Evolutionary conservation across 35 echinoderm and acorn worm species (phyloP).

Genomic region (Amphiura filiformis): DNA sequence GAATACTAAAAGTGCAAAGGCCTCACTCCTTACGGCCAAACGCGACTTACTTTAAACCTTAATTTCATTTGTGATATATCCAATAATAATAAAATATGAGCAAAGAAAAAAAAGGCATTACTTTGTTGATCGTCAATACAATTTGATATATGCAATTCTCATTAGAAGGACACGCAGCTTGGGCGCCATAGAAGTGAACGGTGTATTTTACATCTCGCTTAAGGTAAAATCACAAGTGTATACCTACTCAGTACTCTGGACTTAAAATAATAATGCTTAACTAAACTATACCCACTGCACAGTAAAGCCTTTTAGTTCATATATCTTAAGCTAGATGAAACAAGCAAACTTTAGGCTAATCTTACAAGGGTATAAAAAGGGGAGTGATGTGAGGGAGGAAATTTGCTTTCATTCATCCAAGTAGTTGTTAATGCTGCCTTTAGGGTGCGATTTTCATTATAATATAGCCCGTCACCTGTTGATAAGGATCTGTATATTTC

Average conservation of each 20-base stretch:
- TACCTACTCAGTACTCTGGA: not conserved
- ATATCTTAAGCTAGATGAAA: not conserved
- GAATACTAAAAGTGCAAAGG: not conserved
- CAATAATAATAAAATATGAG: not conserved
- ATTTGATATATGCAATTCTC: not conserved
- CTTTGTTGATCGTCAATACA: not conserved
- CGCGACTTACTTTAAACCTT: not conserved
- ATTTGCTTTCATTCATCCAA: not conserved
- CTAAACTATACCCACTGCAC: not conserved
- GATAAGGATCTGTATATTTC: not conserved
- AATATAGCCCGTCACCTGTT: not conserved
- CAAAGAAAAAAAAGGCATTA: not conserved
- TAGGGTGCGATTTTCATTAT: not conserved
- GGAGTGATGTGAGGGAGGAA: not conserved
- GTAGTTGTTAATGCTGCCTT: constrained; percentile 5
- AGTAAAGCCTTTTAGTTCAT: no score
- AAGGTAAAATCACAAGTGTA: not conserved
- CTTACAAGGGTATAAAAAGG: not conserved
- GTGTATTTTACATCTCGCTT: not conserved
- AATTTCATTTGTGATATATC: not conserved
- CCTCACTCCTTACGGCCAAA: not conserved
- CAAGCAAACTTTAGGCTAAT: not conserved
- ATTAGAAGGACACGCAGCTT: not conserved
- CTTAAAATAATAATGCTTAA: not conserved
- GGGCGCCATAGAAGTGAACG: not conserved